Percentiles rank a stretch among this genome's conserved stretches.
Conservation (phyloP, 1,140 invertebrate genomes). For the Penaeus chinensis region DNA sequence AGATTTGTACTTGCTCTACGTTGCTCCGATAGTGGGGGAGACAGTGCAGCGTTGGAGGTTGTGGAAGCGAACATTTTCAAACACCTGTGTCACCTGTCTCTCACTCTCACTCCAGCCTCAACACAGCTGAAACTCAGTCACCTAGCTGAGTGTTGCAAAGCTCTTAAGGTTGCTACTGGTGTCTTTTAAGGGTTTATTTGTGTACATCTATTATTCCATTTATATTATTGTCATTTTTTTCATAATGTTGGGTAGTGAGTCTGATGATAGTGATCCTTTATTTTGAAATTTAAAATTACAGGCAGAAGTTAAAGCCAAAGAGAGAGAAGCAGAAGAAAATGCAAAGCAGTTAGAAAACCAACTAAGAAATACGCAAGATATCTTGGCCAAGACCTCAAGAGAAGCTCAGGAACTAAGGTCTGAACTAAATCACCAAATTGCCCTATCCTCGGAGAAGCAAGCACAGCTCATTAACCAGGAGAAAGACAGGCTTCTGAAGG, state of each 20-base stretch:
- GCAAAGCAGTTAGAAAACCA: constrained; percentile 19
- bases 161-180: constrained; percentile 23
- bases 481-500: constrained; percentile 41
- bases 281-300: neutral
- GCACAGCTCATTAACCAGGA: constrained; percentile 38
- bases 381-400: constrained; percentile 30
- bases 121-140: constrained; percentile 46
- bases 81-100: constrained; percentile 44
- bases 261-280: neutral
- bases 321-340: constrained; percentile 41
- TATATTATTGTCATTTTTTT: too few relatives aligned
- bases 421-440: constrained; percentile 18
- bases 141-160: constrained; percentile 46
- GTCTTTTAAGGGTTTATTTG: neutral
- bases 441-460: constrained; percentile 38
- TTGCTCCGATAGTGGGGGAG: constrained; percentile 13
- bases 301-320: constrained; percentile 20
- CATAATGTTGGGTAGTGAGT: too few relatives aligned
- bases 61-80: constrained; percentile 46
- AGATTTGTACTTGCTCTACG: constrained; percentile 41
- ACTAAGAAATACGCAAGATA: constrained; percentile 22
- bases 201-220: neutral
- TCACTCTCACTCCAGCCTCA: constrained; percentile 31
- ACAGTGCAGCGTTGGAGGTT: constrained; percentile 31
- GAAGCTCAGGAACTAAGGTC: constrained; percentile 26